Percentiles rank a stretch among this genome's conserved stretches.
phyloP scores from a whole-genome alignment of 1,140 invertebrate species.

The Achroia grisella region DNA sequence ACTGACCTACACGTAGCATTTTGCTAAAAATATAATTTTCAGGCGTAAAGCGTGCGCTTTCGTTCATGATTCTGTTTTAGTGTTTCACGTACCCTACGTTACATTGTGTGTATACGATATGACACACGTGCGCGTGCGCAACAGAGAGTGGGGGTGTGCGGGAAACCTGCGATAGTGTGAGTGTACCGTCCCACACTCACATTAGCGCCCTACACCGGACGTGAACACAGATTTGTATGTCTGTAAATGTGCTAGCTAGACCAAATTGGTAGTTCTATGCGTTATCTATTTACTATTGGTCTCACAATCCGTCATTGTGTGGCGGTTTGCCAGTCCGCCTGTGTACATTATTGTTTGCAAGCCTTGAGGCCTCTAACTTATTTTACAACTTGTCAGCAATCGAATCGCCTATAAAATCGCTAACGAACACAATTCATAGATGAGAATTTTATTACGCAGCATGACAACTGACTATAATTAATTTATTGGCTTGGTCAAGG shows the following conservation, averaged over 20 bases:
- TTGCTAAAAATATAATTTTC: constrained; percentile 56
- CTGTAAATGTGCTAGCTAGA: constrained; percentile 65
- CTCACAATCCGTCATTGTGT: constrained; percentile 24
- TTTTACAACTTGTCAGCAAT: constrained; percentile 47
- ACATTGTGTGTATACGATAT: too few relatives aligned
- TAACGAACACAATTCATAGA: constrained; percentile 49
- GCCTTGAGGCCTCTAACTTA: constrained; percentile 60
- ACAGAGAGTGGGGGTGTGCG: constrained; percentile 30
- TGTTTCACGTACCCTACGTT: constrained; percentile 1
- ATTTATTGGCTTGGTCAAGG: constrained; percentile 49
- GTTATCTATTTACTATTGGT: constrained; percentile 32
- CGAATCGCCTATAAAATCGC: constrained; percentile 50
- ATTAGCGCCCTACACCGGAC: constrained; percentile 60
- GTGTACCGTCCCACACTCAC: constrained; percentile 23
- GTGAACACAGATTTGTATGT: constrained; percentile 60
- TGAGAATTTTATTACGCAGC: constrained; percentile 30
- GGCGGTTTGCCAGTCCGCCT: constrained; percentile 24
- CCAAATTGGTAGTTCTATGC: constrained; percentile 58
- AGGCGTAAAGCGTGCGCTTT: constrained; percentile 46
- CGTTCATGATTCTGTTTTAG: constrained; percentile 49
- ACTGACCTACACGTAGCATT: constrained; percentile 61
- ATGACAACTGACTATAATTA: constrained; percentile 36
- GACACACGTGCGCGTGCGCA: constrained; percentile 21
- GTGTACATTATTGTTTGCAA: constrained; percentile 59
- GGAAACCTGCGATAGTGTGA: constrained; percentile 37